Percentiles rank a stretch among this genome's conserved stretches.
Conservation (phyloP, 2,113 vertebrate species). For the Eulemur macaco region DNA sequence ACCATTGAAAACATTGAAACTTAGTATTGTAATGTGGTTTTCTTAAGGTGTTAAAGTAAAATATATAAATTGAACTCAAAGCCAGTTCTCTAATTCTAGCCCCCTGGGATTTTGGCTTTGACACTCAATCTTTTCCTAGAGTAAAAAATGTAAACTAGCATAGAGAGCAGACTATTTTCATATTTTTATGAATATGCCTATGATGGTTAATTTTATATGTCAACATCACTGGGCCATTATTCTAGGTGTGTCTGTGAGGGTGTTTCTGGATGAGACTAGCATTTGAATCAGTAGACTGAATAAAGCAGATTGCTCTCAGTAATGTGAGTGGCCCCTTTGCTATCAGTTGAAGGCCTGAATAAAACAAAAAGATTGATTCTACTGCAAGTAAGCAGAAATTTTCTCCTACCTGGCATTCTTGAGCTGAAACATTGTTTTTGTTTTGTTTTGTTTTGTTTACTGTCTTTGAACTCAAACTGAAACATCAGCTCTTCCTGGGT, state of each 20-base stretch:
- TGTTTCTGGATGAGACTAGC: too few species aligned
- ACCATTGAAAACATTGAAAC: neutral
- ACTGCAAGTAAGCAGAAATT: neutral
- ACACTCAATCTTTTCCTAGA: neutral
- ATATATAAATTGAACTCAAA: neutral
- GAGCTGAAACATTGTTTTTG: neutral
- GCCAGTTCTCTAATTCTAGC: neutral
- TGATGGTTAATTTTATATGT: neutral
- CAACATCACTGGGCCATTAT: neutral
- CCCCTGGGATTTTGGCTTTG: too few species aligned
- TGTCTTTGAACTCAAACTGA: too few species aligned
- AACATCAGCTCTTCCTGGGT: too few species aligned
- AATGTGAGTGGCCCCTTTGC: too few species aligned
- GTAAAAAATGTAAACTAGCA: neutral
- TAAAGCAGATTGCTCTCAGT: neutral
- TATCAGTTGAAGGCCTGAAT: neutral
- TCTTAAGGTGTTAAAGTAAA: neutral
- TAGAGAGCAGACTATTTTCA: neutral
- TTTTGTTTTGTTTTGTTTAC: too few species aligned
- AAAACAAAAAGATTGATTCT: neutral
- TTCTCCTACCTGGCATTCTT: neutral
- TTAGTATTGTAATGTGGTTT: neutral
- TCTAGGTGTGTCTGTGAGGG: too few species aligned
- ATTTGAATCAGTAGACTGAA: too few species aligned
- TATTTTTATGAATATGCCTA: neutral